Base-by-base conservation (phyloP, 2,797 vertebrate species). In the Sarcophilus harrisii region DNA sequence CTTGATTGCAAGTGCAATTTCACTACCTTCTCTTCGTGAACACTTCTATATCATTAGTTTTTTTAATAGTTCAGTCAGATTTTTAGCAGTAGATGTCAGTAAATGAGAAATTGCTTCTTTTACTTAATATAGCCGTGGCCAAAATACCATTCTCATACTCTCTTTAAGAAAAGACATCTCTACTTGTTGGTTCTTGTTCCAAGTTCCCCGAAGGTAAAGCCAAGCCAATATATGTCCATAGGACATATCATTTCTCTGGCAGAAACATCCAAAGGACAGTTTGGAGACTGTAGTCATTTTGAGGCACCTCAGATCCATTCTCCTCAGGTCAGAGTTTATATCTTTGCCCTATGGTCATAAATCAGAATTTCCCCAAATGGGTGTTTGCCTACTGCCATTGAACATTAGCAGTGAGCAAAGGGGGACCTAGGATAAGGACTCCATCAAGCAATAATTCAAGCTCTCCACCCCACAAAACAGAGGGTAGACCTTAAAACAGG, bases 231-330 rank as follows among this genome's bases (percentile, higher is more conserved):
- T 45, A 2, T 90, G 95, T 96, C 92, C 10, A 0, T 94, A 54
- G 49, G 73, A 95, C 91, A 91, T 93, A 96, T 95, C n/a, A 30
- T 96, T 95, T 93, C 96, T 96, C 96, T 95, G 95, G 91, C 97
- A 98, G 96, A 93, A 93, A 89, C 62, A 96, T 94, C 94, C 27
- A 24, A 94, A 96, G 59, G 90, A 21, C 96, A 95, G 96, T 55
- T 91, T 95, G 49, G 91, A 98, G 96, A 94, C 94, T 95, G 55
- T 91, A 94, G 96, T 90, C 91, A 90, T 92, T 92, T 98, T 92
- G 29, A 38, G 92, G 95, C 94, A 96, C 95, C 94, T 98, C 95
- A 96, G 95, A 97, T 96, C 96, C 93, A 73, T 97, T 98, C 97
- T 97, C 95, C 94, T 93, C 59, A 66, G 95, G 91, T 60, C 66